These are phyloP conservation scores for Otus sunia DNA, from an alignment of 2,113 vertebrate genomes.

Conservation along the genomic window DNA sequence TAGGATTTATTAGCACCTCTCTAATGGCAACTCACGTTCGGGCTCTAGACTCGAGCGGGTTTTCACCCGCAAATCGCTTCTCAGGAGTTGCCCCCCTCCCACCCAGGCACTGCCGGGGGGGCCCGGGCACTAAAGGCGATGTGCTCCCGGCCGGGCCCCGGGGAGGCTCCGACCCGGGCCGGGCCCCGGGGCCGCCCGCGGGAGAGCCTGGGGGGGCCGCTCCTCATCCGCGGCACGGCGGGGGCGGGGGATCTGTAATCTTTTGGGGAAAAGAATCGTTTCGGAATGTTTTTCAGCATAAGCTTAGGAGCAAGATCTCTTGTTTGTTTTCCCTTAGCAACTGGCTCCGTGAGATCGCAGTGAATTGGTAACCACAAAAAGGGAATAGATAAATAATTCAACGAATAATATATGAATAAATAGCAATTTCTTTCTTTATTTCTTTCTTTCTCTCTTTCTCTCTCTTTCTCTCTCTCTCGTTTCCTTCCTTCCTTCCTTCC, in stretches of 20 bases:
- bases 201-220: not conserved
- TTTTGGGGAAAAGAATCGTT: not conserved
- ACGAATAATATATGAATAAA: not conserved
- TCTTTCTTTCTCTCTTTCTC: not conserved
- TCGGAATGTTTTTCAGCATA: accelerated
- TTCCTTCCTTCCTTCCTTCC: not conserved
- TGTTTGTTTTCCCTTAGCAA: not conserved
- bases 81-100: not conserved
- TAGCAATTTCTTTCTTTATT: not conserved
- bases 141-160: not conserved
- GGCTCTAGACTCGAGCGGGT: not conserved
- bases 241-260: accelerated
- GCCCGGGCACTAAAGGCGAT: not conserved
- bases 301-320: not conserved
- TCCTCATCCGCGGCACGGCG: not conserved
- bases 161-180: not conserved
- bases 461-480: not conserved
- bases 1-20: slow-evolving; percentile 67
- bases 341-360: not conserved
- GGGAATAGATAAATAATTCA: not conserved
- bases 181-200: too few relatives aligned
- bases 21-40: slow-evolving; percentile 68
- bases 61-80: not conserved
- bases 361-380: not conserved
- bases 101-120: not conserved